Evolutionary conservation across 2,797 vertebrate species (phyloP).

Genomic region (Adelosebastes latens): DNA sequence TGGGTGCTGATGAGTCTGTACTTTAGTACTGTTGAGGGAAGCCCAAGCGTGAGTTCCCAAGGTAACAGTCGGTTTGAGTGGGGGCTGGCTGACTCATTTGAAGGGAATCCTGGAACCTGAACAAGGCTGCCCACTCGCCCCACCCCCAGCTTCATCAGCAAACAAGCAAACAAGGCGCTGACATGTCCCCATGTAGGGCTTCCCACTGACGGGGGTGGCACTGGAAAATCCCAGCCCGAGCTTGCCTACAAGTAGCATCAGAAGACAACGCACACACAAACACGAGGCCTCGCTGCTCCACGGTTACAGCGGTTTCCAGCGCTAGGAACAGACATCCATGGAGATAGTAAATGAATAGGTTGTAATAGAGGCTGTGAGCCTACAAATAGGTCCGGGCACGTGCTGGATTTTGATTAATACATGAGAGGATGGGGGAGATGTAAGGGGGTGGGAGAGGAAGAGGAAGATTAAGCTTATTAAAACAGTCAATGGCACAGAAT

Average conservation of each 20-base stretch:
- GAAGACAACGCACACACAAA: conserved; percentile 37
- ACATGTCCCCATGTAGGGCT: conserved; percentile 83
- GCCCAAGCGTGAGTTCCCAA: conserved; percentile 86
- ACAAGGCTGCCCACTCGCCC: conserved; percentile 85
- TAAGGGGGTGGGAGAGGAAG: conserved; percentile 50
- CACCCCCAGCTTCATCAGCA: conserved; percentile 84
- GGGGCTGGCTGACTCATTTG: conserved; percentile 87
- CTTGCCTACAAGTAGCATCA: conserved; percentile 59
- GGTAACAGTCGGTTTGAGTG: conserved; percentile 85
- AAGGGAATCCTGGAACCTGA: conserved; percentile 88
- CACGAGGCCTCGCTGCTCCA: conserved; percentile 40
- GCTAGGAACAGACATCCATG: conserved; percentile 17
- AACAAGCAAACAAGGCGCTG: conserved; percentile 83
- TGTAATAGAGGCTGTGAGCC: conserved; percentile 37
- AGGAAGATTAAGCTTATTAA: conserved; percentile 62
- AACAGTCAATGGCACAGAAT: conserved; percentile 55
- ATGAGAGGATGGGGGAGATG: conserved; percentile 27
- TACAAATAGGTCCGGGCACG: conserved; percentile 31
- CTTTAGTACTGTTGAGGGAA: conserved; percentile 80
- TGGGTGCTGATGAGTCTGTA: conserved; percentile 73
- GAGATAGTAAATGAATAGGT: conserved; percentile 38
- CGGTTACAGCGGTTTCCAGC: conserved; percentile 34
- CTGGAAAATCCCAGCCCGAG: conserved; percentile 76
- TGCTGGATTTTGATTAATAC: conserved; percentile 54
- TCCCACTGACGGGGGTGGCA: conserved; percentile 79